Evolutionary conservation across 2,113 vertebrate genomes (phyloP).

Genomic region (Meriones unguiculatus): DNA sequence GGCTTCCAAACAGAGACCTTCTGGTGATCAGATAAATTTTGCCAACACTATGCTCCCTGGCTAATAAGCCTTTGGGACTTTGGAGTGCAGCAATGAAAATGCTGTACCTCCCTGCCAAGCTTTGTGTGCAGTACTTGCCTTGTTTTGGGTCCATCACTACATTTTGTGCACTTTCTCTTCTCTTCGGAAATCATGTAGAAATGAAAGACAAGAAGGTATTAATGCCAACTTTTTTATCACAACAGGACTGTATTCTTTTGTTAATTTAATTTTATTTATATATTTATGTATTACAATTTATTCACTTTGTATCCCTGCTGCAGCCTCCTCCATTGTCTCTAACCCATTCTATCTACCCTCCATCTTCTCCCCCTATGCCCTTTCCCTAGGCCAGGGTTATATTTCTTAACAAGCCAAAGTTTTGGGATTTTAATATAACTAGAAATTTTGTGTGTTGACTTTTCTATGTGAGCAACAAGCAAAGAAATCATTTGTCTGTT

Average conservation of each 20-base stretch:
- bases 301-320: too few relatives aligned
- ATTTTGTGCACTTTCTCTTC: background rate
- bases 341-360: too few relatives aligned
- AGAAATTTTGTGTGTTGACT: constrained; percentile 28
- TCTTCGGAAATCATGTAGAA: background rate
- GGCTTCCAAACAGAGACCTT: background rate
- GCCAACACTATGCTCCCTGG: background rate
- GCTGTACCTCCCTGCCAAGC: background rate
- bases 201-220: background rate
- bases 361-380: too few relatives aligned
- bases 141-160: background rate
- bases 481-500: background rate
- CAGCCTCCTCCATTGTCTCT: too few relatives aligned
- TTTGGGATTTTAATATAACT: constrained; percentile 20
- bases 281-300: too few relatives aligned
- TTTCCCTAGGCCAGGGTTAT: too few relatives aligned
- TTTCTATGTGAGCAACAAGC: constrained; percentile 33
- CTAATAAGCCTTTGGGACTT: background rate
- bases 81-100: background rate
- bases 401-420: background rate
- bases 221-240: background rate
- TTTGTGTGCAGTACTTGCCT: background rate
- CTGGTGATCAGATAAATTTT: background rate
- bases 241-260: too few relatives aligned
- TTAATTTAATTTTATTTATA: too few relatives aligned